Percentiles rank a stretch among this genome's conserved stretches.
Evolutionary conservation across 2,113 vertebrate species (phyloP).

Genomic region (Empidonax alnorum): DNA sequence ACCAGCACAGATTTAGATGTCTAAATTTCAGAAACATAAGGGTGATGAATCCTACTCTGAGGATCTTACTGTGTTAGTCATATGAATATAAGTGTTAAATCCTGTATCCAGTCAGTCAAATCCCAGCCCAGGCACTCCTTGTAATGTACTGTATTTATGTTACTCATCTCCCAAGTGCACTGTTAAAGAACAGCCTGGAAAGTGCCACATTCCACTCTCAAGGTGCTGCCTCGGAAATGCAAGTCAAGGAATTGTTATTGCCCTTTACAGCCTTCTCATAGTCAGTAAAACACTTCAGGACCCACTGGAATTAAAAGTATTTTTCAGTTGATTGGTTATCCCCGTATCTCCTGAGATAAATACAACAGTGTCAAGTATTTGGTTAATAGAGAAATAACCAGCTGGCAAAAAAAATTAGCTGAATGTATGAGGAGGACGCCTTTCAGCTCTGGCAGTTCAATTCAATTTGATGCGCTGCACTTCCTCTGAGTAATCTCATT

Average conservation of each 20-base stretch:
- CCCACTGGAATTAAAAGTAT: background rate
- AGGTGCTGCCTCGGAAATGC: background rate
- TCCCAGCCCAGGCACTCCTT: background rate
- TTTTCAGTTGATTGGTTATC: constrained; percentile 42
- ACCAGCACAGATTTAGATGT: background rate
- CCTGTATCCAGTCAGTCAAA: background rate
- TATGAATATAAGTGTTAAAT: background rate
- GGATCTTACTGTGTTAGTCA: background rate
- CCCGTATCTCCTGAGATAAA: background rate
- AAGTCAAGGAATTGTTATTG: background rate
- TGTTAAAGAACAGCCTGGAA: background rate
- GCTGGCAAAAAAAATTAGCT: constrained; percentile 55
- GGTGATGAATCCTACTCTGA: background rate
- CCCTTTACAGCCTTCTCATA: background rate
- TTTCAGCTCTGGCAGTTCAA: constrained; percentile 63
- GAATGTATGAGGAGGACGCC: constrained; percentile 14
- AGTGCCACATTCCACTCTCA: background rate
- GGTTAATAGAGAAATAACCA: constrained; percentile 62
- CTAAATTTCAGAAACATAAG: background rate
- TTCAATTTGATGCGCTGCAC: constrained; percentile 64
- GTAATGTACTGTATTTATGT: background rate
- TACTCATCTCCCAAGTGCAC: background rate
- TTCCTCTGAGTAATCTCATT: constrained; percentile 65
- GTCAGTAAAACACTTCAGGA: constrained; percentile 11
- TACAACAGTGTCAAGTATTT: constrained; percentile 21